Percentiles rank a stretch among this genome's conserved stretches.
phyloP scores from a whole-genome alignment of 2,888 invertebrate species.

The Pterobdella sp. region DNA sequence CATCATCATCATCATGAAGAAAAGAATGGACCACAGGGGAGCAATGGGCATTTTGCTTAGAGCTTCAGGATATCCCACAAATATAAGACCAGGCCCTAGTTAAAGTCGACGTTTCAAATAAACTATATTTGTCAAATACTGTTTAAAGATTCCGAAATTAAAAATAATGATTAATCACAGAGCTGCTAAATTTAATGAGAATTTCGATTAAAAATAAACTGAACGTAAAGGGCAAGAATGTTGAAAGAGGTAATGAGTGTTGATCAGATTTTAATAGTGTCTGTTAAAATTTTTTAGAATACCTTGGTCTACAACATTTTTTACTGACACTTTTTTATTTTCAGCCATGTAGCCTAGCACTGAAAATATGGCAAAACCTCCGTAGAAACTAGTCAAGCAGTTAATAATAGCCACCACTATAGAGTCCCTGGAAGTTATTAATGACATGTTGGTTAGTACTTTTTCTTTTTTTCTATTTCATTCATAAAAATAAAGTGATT shows the following conservation, averaged over 20 bases:
- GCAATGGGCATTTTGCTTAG: constrained; percentile 48
- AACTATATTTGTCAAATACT: too few relatives aligned
- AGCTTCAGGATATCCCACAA: constrained; percentile 3
- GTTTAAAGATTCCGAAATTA: too few relatives aligned
- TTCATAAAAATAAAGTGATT: background rate
- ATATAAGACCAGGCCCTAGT: background rate
- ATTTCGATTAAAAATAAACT: too few relatives aligned
- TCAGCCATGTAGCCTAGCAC: constrained; percentile 37
- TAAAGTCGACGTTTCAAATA: too few relatives aligned
- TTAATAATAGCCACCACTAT: constrained; percentile 35
- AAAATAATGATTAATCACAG: too few relatives aligned
- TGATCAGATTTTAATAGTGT: too few relatives aligned
- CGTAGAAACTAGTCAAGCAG: constrained; percentile 36
- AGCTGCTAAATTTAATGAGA: too few relatives aligned
- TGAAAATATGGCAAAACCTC: constrained; percentile 37
- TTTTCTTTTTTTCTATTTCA: background rate
- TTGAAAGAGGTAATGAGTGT: too few relatives aligned
- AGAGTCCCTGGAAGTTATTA: constrained; percentile 31
- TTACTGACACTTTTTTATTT: constrained; percentile 32
- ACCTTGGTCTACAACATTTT: constrained; percentile 35
- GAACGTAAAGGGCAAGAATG: too few relatives aligned
- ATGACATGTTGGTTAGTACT: background rate
- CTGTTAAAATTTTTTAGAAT: too few relatives aligned
- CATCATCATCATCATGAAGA: constrained; percentile 51
- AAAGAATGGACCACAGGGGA: constrained; percentile 50